Evolutionary conservation across 2,888 invertebrate genomes (phyloP), one percentile per base, ranked within the genome.

Genomic region (Baronia brevicornis): DNA sequence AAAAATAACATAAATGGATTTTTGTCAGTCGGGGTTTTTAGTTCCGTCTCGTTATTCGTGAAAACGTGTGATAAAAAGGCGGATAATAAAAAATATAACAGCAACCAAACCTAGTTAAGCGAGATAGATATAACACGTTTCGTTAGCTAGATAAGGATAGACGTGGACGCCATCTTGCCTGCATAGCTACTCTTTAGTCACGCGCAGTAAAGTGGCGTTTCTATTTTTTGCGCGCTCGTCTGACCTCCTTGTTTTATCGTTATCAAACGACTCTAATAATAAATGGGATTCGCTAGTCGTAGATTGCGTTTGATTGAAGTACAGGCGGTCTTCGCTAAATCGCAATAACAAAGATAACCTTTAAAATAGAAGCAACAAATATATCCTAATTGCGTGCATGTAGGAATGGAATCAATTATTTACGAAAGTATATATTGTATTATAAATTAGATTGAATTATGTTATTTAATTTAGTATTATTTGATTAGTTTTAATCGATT

Each of bases 201-300:
- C 79, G 79, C 77, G 72, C 74, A 66, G 63, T 67, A 63, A 68
- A 68, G 60, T 71, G 67, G 65, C 69, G 74, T 79, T 80, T 77
- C 77, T 75, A 82, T 78, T 80, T 82, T 78, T 82, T 82, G 77
- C 72, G 62, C 67, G 69, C 70, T 70, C 62, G 65, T 66, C 70
- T 79, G 79, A 79, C 80, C 80, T 80, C 80, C 74, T 73, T 72
- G 69, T 62, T 77, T 77, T 79, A 82, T 82, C 80, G 74, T 77
- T 82, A 80, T 80, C 80, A 74, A 69, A 63, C 64, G 50, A 51
- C 60, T 61, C 61, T 71, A 74, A 72, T 70, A 73, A 73, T 71
- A 75, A 74, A 72, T 67, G 64, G 64, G 69, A 69, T 74, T 71
- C 54, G 62, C 61, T 60, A 51, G 60, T 62, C 56, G 60, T 55